These are phyloP conservation scores for Habroteleia sp. DNA, from an alignment of 2,888 invertebrate genomes.

Conservation along the genomic window DNA sequence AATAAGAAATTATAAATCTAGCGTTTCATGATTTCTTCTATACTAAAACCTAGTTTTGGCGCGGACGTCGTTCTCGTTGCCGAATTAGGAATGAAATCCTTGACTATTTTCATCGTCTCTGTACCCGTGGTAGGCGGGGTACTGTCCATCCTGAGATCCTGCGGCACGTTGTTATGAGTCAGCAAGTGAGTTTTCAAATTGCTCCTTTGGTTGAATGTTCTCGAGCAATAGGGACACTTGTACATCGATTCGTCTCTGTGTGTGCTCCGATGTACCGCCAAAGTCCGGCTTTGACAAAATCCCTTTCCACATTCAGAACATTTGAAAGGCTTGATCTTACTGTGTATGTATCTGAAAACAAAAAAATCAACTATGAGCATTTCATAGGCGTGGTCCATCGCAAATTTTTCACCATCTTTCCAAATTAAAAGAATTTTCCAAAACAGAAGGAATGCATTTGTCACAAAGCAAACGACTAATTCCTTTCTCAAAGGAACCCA, in stretches of 20 bases:
- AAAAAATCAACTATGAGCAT: conserved; percentile 20
- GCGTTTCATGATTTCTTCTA: conserved; percentile 94
- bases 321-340: conserved; percentile 99
- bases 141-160: conserved; percentile 76
- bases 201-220: conserved; percentile 95
- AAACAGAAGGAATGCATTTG: conserved; percentile 5
- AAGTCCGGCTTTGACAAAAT: conserved; percentile 97
- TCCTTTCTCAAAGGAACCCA: conserved; percentile 10
- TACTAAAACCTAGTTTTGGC: conserved; percentile 88
- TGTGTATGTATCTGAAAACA: conserved; percentile 93
- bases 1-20: conserved; percentile 78
- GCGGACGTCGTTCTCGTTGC: conserved; percentile 67
- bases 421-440: background rate
- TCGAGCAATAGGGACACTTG: conserved; percentile 93
- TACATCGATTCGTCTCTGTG: conserved; percentile 97
- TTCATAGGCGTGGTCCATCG: conserved; percentile 1
- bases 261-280: conserved; percentile 97
- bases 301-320: conserved; percentile 98
- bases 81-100: conserved; percentile 62
- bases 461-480: conserved; percentile 19
- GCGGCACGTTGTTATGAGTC: conserved; percentile 89
- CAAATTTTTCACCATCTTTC: background rate
- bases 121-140: conserved; percentile 61
- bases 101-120: conserved; percentile 66
- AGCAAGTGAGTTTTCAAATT: conserved; percentile 94